Percentiles rank a stretch among this genome's conserved stretches.
Conservation (phyloP, 2,888 invertebrate genomes). For the Drosophila tanythrix region DNA sequence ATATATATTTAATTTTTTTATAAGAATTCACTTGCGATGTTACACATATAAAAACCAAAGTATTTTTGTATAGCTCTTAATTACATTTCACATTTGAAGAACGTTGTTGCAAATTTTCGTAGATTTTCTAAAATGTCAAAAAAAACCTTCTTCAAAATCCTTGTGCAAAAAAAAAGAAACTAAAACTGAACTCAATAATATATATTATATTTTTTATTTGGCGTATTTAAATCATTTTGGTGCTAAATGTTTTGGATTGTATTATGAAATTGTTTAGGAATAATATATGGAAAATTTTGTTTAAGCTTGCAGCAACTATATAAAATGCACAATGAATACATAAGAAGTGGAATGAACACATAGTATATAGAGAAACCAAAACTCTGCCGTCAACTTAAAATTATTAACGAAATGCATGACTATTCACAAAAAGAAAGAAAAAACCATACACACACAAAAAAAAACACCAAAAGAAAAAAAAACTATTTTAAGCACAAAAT, state of each 20-base stretch:
- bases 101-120: constrained; percentile 69
- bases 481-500: constrained; percentile 44
- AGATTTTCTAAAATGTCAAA: constrained; percentile 52
- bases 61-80: constrained; percentile 62
- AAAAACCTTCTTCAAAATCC: constrained; percentile 18
- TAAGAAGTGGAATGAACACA: constrained; percentile 16
- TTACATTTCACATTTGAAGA: constrained; percentile 34
- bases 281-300: constrained; percentile 38
- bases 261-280: constrained; percentile 46
- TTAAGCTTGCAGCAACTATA: constrained; percentile 68
- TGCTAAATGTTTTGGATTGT: constrained; percentile 58
- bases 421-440: constrained; percentile 7
- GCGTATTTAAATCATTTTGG: constrained; percentile 71
- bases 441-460: constrained; percentile 13
- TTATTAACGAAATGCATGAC: constrained; percentile 17
- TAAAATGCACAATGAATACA: constrained; percentile 29
- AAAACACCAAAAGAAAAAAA: constrained; percentile 37
- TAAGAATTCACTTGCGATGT: constrained; percentile 35
- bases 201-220: constrained; percentile 41
- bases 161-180: constrained; percentile 46
- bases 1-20: constrained; percentile 45
- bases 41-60: constrained; percentile 65
- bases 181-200: constrained; percentile 30
- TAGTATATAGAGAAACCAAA: constrained; percentile 48
- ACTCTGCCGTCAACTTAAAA: constrained; percentile 50